These are phyloP conservation scores for Lagopus leucura DNA, from an alignment of 2,113 vertebrate genomes.

Conservation along the genomic window DNA sequence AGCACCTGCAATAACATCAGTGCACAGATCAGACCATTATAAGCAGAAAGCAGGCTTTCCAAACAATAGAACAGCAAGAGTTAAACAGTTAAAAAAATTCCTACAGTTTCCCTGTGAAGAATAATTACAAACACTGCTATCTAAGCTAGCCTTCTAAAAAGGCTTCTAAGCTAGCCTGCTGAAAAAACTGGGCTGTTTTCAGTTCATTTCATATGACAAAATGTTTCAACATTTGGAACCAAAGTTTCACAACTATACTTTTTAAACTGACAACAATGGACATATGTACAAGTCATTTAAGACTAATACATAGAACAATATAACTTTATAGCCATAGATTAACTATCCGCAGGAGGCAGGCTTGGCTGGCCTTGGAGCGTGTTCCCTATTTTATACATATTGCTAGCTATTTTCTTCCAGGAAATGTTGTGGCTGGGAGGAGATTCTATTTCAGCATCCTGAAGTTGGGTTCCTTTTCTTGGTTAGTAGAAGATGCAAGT, in stretches of 20 bases:
- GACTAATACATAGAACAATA: conserved; percentile 16
- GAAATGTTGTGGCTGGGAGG: background rate
- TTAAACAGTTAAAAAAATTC: background rate
- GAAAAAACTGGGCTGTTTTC: background rate
- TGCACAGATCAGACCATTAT: background rate
- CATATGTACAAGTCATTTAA: background rate
- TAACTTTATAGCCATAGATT: background rate
- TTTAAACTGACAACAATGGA: conserved; percentile 34
- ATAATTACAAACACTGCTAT: background rate
- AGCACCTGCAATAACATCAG: background rate
- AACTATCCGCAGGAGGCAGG: background rate
- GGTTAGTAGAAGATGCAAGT: background rate
- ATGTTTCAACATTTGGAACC: background rate
- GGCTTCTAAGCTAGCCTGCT: background rate
- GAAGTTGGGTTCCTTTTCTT: background rate
- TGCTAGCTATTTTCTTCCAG: conserved; percentile 37
- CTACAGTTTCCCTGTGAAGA: background rate
- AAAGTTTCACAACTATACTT: background rate
- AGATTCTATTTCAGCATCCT: background rate
- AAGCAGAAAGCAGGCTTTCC: background rate
- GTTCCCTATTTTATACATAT: background rate
- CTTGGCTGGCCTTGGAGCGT: background rate
- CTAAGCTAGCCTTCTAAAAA: background rate
- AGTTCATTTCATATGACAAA: conserved; percentile 8
- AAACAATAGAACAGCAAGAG: background rate